Evolutionary conservation across 2,797 vertebrate genomes (phyloP), one percentile per base, ranked within the genome.

Genomic region (Sebastes minor): DNA sequence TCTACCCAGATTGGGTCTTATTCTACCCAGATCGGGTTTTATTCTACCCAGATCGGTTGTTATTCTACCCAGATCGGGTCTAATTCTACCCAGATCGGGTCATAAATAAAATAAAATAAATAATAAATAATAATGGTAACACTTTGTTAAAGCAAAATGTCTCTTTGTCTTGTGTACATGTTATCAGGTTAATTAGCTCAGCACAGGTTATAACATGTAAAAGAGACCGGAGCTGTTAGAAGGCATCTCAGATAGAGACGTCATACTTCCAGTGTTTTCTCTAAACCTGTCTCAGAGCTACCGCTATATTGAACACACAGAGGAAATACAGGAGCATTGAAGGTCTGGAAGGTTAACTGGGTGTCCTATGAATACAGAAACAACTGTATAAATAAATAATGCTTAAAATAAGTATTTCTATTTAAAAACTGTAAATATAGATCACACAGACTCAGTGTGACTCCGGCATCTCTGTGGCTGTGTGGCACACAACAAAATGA

Each of bases 261-360:
- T 42, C 38, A 16, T 68, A 14, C 28, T 20, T 69, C n/a, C 12
- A 38, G 8, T 38, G 23, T 38, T 27, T 59, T 16, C 55, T 27
- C 28, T 16, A 32, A 53, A 52, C 32, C 33, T 38, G 33, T 63
- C 49, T 32, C 46, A 55, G 28, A 68, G 28, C 46, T 67, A 30
- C 65, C 12, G n/a, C 49, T 53, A 6, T 53, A 9, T 33, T 53
- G n/a, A 67, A 46, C 9, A 27, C 5, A 32, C 8, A 11, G n/a
- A 32, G 14, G 5, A 32, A 42, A 42, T 42, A 8, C 75, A 68
- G 83, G 80, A 85, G 76, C 74, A 59, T 8, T 32, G 25, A 52
- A 69, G 49, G 35, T 60, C 74, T 32, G 68, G 2, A 30, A 46
- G 69, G 70, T 78, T 86, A 69, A 35, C 56, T 53, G 64, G 70